These are phyloP conservation scores for Aphrophora alni DNA, from an alignment of 2,888 invertebrate species.

Conservation along the genomic window DNA sequence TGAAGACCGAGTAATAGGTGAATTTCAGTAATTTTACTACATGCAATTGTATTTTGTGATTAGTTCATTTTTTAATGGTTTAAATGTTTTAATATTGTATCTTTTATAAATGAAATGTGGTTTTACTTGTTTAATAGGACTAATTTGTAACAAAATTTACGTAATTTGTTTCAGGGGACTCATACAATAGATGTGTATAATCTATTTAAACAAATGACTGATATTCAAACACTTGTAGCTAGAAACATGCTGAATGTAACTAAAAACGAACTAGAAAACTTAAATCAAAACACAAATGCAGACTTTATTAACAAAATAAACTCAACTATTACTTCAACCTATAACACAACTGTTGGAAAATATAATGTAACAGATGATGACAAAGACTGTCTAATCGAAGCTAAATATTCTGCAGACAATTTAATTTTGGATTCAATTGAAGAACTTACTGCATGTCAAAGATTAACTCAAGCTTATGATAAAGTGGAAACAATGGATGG, in stretches of 20 bases:
- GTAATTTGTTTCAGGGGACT: not conserved
- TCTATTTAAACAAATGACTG: not conserved
- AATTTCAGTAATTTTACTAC: no score
- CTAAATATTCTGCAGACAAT: not conserved
- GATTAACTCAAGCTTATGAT: not conserved
- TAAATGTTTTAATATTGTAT: no score
- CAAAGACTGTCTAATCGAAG: not conserved
- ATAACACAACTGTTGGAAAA: not conserved
- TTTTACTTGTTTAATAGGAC: no score
- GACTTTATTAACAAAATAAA: not conserved
- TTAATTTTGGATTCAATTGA: not conserved
- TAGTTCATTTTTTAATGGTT: no score
- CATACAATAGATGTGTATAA: not conserved
- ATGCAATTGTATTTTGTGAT: no score
- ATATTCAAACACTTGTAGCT: not conserved
- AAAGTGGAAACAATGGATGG: not conserved
- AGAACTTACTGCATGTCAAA: not conserved
- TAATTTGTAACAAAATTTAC: not conserved
- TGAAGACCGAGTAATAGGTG: no score
- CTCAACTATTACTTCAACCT: not conserved
- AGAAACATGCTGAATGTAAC: not conserved
- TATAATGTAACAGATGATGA: not conserved
- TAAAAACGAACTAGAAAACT: not conserved
- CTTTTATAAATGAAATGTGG: no score
- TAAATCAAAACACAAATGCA: not conserved